These are phyloP conservation scores for Ptychadena robeensis DNA, from an alignment of 2,797 vertebrate genomes.

Conservation along the genomic window DNA sequence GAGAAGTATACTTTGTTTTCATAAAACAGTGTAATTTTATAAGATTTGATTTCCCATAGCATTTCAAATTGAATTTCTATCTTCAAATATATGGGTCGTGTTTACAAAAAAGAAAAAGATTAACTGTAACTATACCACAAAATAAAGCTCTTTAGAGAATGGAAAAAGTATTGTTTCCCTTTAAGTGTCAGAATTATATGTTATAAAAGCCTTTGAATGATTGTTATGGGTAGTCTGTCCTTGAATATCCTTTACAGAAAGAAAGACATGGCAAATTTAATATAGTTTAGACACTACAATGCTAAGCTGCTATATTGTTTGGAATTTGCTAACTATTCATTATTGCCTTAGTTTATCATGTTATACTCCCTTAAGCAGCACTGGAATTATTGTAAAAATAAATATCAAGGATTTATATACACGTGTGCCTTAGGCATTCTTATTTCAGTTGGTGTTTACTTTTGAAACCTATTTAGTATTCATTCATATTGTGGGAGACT, in stretches of 20 bases:
- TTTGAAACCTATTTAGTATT: constrained; percentile 3
- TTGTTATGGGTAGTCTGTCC: neutral
- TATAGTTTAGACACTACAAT: constrained; percentile 12
- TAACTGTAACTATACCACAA: too few relatives aligned
- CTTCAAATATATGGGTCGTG: too few relatives aligned
- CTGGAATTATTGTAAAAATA: constrained; percentile 7
- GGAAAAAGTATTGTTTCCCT: too few relatives aligned
- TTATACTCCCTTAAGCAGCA: constrained; percentile 1
- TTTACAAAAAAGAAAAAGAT: too few relatives aligned
- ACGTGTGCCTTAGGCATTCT: neutral
- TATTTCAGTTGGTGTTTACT: neutral
- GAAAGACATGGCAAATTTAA: neutral
- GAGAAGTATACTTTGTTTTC: too few relatives aligned
- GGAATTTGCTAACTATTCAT: neutral
- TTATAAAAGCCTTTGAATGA: neutral
- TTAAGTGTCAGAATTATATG: too few relatives aligned
- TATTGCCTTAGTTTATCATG: constrained; percentile 6
- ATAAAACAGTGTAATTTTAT: too few relatives aligned
- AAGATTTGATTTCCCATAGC: too few relatives aligned
- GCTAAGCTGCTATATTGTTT: constrained; percentile 12
- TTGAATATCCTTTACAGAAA: neutral
- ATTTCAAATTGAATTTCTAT: too few relatives aligned
- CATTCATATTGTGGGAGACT: neutral
- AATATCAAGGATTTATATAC: neutral
- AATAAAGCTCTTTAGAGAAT: too few relatives aligned